phyloP scores from a whole-genome alignment of 2,888 invertebrate species.

The Julus scandinavius region DNA sequence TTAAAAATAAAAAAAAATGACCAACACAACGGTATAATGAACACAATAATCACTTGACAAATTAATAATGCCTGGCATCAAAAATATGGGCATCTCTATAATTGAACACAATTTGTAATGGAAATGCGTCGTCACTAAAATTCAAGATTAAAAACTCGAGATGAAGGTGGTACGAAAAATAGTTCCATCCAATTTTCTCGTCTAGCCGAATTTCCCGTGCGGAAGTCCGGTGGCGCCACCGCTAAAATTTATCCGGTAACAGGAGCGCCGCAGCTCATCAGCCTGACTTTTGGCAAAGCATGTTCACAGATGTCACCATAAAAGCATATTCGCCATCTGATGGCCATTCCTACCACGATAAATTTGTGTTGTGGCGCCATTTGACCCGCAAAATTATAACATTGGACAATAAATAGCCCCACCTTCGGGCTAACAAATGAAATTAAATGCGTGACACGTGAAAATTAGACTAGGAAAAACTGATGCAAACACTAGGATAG shows the following conservation, averaged over 20 bases:
- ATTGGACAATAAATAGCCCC: background rate
- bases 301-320: too few relatives aligned
- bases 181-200: background rate
- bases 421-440: too few relatives aligned
- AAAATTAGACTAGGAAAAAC: conserved; percentile 2
- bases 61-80: conserved; percentile 22
- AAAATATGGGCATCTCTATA: conserved; percentile 7
- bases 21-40: conserved; percentile 26
- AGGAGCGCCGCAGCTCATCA: too few relatives aligned
- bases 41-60: conserved; percentile 43
- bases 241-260: background rate
- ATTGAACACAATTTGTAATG: conserved; percentile 31
- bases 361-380: background rate
- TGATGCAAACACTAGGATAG: background rate
- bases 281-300: too few relatives aligned
- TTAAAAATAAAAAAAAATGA: conserved; percentile 12
- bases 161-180: conserved; percentile 36
- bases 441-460: background rate
- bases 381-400: background rate
- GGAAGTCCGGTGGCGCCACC: background rate
- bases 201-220: background rate
- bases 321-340: too few relatives aligned
- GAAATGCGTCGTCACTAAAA: background rate
- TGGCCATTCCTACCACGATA: too few relatives aligned
- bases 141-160: background rate